Conservation (phyloP, 2,113 vertebrate genomes). For the Xyrauchen texanus region DNA sequence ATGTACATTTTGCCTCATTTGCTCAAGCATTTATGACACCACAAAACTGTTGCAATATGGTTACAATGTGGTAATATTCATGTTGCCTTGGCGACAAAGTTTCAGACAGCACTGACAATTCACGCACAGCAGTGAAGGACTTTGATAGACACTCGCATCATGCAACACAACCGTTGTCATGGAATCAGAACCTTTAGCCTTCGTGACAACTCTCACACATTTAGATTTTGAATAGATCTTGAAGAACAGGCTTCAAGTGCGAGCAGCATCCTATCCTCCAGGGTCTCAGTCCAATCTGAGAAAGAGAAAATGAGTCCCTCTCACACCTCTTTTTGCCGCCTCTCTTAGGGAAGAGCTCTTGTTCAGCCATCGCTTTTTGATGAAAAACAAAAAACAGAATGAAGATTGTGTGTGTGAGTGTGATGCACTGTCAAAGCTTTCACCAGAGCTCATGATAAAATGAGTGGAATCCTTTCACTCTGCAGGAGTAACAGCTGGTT, state of each 20-base stretch:
- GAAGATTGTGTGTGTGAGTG: conserved; percentile 10
- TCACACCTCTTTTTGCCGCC: conserved; percentile 25
- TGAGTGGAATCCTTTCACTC: conserved; percentile 24
- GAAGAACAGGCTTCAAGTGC: conserved; percentile 13
- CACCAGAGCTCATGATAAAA: conserved; percentile 4
- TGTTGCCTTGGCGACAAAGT: conserved; percentile 21
- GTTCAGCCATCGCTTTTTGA: conserved; percentile 23
- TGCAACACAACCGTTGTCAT: conserved; percentile 35
- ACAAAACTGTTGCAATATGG: not conserved
- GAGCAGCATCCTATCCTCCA: conserved; percentile 5
- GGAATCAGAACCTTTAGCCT: conserved; percentile 20
- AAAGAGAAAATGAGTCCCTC: conserved; percentile 38
- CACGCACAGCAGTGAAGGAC: not conserved
- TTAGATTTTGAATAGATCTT: conserved; percentile 22
- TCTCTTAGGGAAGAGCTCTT: conserved; percentile 20
- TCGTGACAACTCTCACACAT: not conserved
- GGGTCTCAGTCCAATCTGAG: conserved; percentile 33
- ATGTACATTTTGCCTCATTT: not conserved
- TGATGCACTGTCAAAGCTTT: conserved; percentile 16
- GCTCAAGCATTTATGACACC: not conserved
- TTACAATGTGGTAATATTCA: conserved; percentile 5
- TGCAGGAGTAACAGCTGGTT: conserved; percentile 11
- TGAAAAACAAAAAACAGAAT: conserved; percentile 29
- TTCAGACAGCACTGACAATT: conserved; percentile 11
- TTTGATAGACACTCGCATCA: conserved; percentile 12